Base-by-base conservation (phyloP, 2,797 vertebrate species). In the Chelmon rostratus region DNA sequence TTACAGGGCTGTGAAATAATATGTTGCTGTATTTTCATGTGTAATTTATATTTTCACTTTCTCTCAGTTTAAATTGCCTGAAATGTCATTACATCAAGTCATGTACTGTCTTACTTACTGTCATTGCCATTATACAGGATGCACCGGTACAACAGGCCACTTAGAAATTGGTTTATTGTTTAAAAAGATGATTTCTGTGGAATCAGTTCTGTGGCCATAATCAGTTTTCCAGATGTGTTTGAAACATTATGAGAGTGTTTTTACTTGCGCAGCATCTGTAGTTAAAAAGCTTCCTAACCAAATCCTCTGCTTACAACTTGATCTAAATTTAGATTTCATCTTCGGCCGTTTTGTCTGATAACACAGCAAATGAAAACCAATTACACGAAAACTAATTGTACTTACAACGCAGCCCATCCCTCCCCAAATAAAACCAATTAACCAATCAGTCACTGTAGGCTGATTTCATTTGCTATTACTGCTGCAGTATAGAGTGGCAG, bases 401-500 rank as follows among this genome's bases (percentile, higher is more conserved):
- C 9, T 5, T 50, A 78, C 38, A 69, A 63, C 37, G n/a, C 53
- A 76, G 84, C 84, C 76, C 68, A 68, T 78, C 83, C 50, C 28
- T 79, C 68, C 69, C 42, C 40, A 84, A 90, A 87, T 89, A 73
- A 90, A 91, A 82, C 78, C 81, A 88, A 87, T 93, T 79, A 87
- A 88, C 78, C 73, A 87, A 87, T 91, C 82, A 90, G 86, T 81
- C 73, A 83, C 66, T 83, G 68, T 81, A 49, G 67, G 65, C 85
- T 88, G 78, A 85, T 88, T 84, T 73, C 47, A 83, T 86, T 86
- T 78, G 76, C 84, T 69, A 88, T 90, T 76, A 85, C 65, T 67
- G 54, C 84, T 82, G 79, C 78, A 62, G 80, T 74, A 62, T 25
- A 68, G 78, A 83, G 82, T 67, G 73, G 76, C 66, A 73, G 78